Evolutionary conservation across 2,113 vertebrate species (phyloP).

Genomic region (Anas platyrhynchos): DNA sequence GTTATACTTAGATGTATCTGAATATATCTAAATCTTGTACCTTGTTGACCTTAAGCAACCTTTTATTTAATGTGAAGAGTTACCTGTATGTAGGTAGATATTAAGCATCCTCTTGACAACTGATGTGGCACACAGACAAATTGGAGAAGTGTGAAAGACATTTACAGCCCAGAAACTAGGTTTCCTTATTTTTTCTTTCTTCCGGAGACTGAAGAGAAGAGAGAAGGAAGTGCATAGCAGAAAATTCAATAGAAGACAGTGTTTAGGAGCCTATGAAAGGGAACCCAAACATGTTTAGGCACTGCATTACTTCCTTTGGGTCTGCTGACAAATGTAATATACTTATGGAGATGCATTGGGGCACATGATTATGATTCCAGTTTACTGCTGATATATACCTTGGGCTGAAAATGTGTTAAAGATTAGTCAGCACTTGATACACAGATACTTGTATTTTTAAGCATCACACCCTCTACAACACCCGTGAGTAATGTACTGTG

Average conservation of each 20-base stretch:
- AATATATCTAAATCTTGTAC: neutral
- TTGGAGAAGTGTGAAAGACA: neutral
- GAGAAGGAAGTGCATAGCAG: neutral
- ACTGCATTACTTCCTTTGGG: neutral
- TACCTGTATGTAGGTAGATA: neutral
- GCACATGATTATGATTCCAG: neutral
- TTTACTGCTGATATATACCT: neutral
- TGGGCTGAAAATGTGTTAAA: neutral
- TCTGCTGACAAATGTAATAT: neutral
- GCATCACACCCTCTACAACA: neutral
- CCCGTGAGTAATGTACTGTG: neutral
- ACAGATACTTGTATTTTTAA: neutral
- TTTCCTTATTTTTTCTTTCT: neutral
- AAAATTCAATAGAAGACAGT: neutral
- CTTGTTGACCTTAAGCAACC: neutral
- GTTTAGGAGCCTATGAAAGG: neutral
- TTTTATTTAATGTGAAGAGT: neutral
- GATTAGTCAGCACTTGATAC: neutral
- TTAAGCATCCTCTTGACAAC: neutral
- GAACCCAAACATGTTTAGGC: neutral
- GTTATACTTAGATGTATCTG: neutral
- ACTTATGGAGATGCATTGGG: neutral
- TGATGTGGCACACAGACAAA: neutral
- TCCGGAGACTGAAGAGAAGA: neutral
- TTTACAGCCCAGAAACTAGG: neutral